These are phyloP conservation scores for Leptinotarsa texana DNA, from an alignment of 1,140 invertebrate genomes.

Conservation along the genomic window DNA sequence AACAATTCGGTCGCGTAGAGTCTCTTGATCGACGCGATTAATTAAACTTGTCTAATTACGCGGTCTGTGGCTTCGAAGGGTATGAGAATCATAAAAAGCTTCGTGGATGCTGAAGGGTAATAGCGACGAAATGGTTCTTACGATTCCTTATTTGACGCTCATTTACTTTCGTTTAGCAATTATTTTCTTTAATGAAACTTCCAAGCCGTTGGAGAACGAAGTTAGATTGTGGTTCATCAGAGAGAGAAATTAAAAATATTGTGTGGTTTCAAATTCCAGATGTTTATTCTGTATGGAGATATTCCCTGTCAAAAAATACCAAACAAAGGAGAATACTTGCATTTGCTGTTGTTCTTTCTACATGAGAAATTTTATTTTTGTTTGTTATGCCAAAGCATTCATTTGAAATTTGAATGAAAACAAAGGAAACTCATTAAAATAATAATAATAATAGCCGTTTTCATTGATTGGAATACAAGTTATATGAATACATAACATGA, in stretches of 20 bases:
- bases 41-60: conserved; percentile 35
- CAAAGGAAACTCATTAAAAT: too few species aligned
- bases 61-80: conserved; percentile 30
- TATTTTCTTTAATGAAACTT: conserved; percentile 21
- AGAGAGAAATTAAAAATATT: conserved; percentile 7
- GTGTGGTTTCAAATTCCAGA: not conserved
- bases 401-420: too few species aligned
- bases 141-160: conserved; percentile 15
- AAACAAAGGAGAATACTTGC: too few species aligned
- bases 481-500: too few species aligned
- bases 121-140: not conserved
- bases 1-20: not conserved
- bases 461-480: too few species aligned
- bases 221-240: not conserved
- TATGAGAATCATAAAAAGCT: conserved; percentile 29
- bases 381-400: too few species aligned
- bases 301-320: too few species aligned
- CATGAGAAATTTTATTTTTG: not conserved
- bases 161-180: conserved; percentile 7
- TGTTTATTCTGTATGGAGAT: too few species aligned
- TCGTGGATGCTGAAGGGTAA: conserved; percentile 7
- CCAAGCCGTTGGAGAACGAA: not conserved
- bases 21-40: conserved; percentile 31
- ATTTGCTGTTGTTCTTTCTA: not conserved
- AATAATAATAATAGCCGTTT: too few species aligned